These are phyloP conservation scores for Tetranychus piercei DNA, from an alignment of 2,888 invertebrate genomes.

Conservation along the genomic window DNA sequence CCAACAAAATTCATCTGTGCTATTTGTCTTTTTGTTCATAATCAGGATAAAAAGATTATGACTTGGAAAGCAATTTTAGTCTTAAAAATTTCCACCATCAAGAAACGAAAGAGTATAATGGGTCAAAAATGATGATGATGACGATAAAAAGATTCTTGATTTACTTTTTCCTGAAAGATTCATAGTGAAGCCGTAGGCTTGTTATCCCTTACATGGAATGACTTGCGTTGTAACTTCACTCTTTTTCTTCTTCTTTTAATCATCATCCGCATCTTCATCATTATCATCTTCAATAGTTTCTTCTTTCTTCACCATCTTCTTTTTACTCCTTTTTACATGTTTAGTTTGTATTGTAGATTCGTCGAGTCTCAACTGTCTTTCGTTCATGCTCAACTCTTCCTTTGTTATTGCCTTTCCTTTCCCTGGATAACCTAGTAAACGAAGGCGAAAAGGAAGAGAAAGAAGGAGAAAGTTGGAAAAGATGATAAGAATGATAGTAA, in stretches of 20 bases:
- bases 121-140: background rate
- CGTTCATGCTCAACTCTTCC: background rate
- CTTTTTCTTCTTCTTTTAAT: background rate
- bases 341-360: background rate
- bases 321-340: background rate
- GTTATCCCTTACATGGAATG: background rate
- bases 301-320: background rate
- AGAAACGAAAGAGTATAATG: background rate
- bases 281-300: background rate
- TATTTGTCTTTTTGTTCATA: too few relatives aligned
- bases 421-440: background rate
- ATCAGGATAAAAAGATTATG: background rate
- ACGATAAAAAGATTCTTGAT: background rate
- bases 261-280: background rate
- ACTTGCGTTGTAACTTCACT: background rate
- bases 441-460: background rate
- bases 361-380: background rate
- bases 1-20: background rate
- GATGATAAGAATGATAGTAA: background rate
- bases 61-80: background rate
- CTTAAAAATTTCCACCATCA: background rate
- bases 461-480: background rate
- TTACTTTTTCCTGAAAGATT: background rate
- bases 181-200: background rate
- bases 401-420: too few relatives aligned